Conservation (phyloP, 1,140 invertebrate species). For the Zaprionus davidi region DNA sequence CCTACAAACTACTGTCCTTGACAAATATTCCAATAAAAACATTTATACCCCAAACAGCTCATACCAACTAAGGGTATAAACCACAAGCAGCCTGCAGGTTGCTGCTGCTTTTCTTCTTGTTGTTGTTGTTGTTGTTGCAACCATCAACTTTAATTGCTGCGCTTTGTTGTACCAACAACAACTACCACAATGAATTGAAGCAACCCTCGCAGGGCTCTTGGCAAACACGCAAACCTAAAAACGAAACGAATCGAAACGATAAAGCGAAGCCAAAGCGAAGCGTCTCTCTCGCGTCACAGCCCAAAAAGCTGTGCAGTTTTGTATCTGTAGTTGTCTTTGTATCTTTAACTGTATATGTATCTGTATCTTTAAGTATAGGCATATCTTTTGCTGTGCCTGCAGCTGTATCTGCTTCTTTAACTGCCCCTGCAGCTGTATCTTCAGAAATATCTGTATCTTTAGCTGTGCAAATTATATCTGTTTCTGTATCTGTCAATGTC, state of each 20-base stretch:
- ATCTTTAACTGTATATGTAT: background rate
- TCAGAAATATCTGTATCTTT: slow-evolving; percentile 2
- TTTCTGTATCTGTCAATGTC: slow-evolving; percentile 12
- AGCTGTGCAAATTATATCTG: background rate
- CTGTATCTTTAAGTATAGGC: background rate
- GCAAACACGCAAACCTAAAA: slow-evolving; percentile 61
- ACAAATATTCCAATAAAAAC: slow-evolving; percentile 5
- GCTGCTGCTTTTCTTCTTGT: background rate
- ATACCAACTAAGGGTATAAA: slow-evolving; percentile 13
- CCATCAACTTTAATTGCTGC: slow-evolving; percentile 72
- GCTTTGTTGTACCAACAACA: slow-evolving; percentile 70
- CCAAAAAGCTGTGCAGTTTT: slow-evolving; percentile 20
- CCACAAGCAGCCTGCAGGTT: slow-evolving; percentile 51
- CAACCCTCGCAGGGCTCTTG: slow-evolving; percentile 58
- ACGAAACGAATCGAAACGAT: slow-evolving; percentile 26
- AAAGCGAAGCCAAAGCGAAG: slow-evolving; percentile 28
- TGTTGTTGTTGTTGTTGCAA: slow-evolving; percentile 1
- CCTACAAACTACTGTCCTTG: background rate
- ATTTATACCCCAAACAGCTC: background rate
- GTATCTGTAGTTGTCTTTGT: slow-evolving; percentile 7
- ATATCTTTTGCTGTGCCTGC: background rate
- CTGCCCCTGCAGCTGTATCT: slow-evolving; percentile 3
- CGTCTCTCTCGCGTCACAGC: slow-evolving; percentile 12
- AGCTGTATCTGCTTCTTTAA: background rate
- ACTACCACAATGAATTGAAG: slow-evolving; percentile 51